These are phyloP conservation scores for Podabrus alpinus DNA, from an alignment of 2,888 invertebrate species.

Conservation along the genomic window DNA sequence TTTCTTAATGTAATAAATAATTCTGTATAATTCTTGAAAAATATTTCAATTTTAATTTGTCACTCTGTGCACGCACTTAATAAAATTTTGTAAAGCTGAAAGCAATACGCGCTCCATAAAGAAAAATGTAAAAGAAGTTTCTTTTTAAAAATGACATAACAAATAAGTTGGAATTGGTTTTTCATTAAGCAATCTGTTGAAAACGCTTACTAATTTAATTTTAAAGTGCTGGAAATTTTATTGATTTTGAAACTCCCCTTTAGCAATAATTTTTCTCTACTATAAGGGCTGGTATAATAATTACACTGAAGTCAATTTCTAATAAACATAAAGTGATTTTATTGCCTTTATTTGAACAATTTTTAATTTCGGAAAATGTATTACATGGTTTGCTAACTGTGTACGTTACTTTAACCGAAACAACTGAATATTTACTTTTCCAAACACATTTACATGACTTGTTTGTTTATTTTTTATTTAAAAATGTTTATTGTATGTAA, in stretches of 20 bases:
- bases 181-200: constrained; percentile 5
- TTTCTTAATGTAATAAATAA: background rate
- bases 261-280: background rate
- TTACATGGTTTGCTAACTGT: background rate
- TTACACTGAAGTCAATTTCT: background rate
- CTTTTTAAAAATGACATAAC: background rate
- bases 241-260: background rate
- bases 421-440: background rate
- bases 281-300: background rate
- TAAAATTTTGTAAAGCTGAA: background rate
- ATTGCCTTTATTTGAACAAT: background rate
- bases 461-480: background rate
- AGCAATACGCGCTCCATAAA: background rate
- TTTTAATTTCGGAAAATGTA: background rate
- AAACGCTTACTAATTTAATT: constrained; percentile 3
- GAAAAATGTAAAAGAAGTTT: background rate
- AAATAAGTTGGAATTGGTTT: constrained; percentile 6
- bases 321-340: background rate
- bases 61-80: background rate
- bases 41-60: background rate
- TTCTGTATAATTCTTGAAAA: background rate
- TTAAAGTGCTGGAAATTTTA: constrained; percentile 4
- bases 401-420: background rate
- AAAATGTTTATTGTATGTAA: background rate
- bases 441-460: background rate